Evolutionary conservation across 2,113 vertebrate genomes (phyloP).

Genomic region (Aix galericulata): DNA sequence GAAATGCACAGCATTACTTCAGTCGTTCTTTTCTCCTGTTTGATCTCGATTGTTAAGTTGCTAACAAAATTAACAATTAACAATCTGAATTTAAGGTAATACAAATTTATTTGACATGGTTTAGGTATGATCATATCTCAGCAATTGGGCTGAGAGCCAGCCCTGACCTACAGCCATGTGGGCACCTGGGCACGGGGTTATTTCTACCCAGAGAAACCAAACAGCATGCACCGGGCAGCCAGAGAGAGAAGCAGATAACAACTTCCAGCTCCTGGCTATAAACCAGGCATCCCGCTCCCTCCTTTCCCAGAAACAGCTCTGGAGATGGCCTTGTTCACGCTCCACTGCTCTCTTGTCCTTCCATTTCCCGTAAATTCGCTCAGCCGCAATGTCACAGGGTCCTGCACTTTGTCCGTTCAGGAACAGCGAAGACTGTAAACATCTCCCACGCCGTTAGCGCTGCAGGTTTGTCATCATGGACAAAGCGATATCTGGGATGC

Average conservation of each 20-base stretch:
- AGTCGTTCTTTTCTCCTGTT: neutral
- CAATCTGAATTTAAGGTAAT: neutral
- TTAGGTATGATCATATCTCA: neutral
- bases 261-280: neutral
- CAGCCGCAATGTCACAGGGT: neutral
- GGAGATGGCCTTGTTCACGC: neutral
- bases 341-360: neutral
- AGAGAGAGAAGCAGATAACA: neutral
- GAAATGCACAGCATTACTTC: neutral
- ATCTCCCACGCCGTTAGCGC: neutral
- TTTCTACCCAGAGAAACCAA: neutral
- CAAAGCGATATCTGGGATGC: neutral
- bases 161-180: fast-evolving
- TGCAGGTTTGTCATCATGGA: neutral
- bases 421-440: neutral
- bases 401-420: neutral
- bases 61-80: neutral
- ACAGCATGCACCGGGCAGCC: fast-evolving
- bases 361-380: neutral
- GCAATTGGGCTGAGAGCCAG: neutral
- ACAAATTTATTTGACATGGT: neutral
- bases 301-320: neutral
- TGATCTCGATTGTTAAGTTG: neutral
- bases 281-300: neutral
- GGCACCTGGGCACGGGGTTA: neutral